Base-by-base conservation (phyloP, 2,113 vertebrate genomes). In the Melanerpes aurifrons region DNA sequence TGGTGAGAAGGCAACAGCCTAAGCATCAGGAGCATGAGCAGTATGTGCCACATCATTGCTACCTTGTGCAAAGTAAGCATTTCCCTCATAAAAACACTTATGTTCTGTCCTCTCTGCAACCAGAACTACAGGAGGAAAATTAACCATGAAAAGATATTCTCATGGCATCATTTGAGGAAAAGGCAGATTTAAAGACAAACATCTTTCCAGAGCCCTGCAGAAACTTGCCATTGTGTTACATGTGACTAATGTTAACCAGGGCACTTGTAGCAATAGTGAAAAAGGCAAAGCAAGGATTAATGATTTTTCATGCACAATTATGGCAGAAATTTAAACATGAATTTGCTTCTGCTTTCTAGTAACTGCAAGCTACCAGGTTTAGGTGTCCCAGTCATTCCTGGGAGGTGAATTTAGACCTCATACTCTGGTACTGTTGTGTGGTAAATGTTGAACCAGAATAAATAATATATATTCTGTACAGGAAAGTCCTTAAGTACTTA, bases 21-120 rank as follows among this genome's bases (percentile, higher is more conserved):
- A 0, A 6, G 29, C 10, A 40, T 5, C 0, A 0, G 28, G 35
- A 79, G 12, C 43, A 21, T 0, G 2, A 45, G 54, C 56, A 69
- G 70, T 15, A 15, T 2, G 12, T n/a, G 32, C 43, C 63, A 67
- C 40, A 35, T 63, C 50, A 13, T 54, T 40, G 25, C 67, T 59
- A 2, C 45, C 54, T 40, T 15, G 9, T 4, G 18, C 53, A 59
- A 68, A 57, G 26, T 26, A 22, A 72, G 32, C 1, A 0, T 8
- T 87, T n/a, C 19, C 24, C 32, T 54, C 35, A 3, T 2, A 31
- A 73, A 69, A 29, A 20, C 53, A 26, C 4, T 9, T 0, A 0
- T 2, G 2, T 26, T 78, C 50, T 67, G 22, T 37, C 61, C 31
- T 74, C 48, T 61, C 31, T 1, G 1, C 6, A 25, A 3, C 17